Evolutionary conservation across 2,888 invertebrate genomes (phyloP).

Genomic region (Drosophila siamana): DNA sequence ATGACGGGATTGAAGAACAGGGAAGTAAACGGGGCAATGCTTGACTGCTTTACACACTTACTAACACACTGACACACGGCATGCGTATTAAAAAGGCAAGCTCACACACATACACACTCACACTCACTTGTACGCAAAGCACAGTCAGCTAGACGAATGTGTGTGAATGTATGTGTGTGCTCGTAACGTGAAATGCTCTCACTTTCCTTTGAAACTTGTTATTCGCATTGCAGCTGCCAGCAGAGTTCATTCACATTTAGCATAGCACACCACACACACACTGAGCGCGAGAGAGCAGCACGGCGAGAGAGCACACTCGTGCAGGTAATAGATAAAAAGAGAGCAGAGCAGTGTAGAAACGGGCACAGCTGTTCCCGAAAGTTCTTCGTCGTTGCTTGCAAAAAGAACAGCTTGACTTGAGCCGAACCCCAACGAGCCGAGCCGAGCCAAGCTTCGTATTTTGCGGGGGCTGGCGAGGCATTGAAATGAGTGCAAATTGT

Average conservation of each 20-base stretch:
- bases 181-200: slow-evolving; percentile 82
- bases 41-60: slow-evolving; percentile 40
- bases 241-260: slow-evolving; percentile 82
- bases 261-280: slow-evolving; percentile 56
- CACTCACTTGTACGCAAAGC: no score
- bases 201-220: slow-evolving; percentile 85
- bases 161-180: slow-evolving; percentile 32
- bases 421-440: neutral
- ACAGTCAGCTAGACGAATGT: slow-evolving; percentile 37
- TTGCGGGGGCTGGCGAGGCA: slow-evolving; percentile 53
- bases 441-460: neutral
- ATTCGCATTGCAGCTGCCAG: slow-evolving; percentile 74
- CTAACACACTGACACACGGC: slow-evolving; percentile 10
- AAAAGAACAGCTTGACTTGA: slow-evolving; percentile 50
- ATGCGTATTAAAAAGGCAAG: neutral
- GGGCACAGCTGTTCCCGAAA: slow-evolving; percentile 79
- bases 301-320: slow-evolving; percentile 39
- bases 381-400: slow-evolving; percentile 52
- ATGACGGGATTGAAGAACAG: slow-evolving; percentile 34
- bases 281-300: slow-evolving; percentile 16
- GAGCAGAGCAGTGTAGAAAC: slow-evolving; percentile 37
- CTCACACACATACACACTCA: slow-evolving; percentile 2
- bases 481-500: slow-evolving; percentile 77
- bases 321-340: slow-evolving; percentile 54
- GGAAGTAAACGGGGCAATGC: slow-evolving; percentile 31